phyloP scores from a whole-genome alignment of 2,888 invertebrate species.

The Panorpa germanica region DNA sequence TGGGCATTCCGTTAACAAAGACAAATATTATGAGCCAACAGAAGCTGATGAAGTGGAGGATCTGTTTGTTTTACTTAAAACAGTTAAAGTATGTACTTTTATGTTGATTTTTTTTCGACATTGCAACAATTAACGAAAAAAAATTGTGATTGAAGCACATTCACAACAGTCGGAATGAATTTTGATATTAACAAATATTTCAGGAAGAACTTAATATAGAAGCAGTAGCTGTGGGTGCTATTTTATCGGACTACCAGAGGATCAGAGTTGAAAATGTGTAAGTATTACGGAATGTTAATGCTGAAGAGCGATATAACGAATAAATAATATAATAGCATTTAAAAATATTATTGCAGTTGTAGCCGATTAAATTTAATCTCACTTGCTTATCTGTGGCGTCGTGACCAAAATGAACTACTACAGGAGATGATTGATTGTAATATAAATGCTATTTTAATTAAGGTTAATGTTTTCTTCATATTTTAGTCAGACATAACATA shows the following conservation, averaged over 20 bases:
- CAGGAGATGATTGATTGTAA: slow-evolving; percentile 92
- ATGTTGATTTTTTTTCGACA: slow-evolving; percentile 5
- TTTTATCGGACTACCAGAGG: slow-evolving; percentile 96
- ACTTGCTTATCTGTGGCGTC: slow-evolving; percentile 88
- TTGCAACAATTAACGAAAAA: neutral
- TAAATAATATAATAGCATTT: slow-evolving; percentile 6
- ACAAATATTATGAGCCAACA: slow-evolving; percentile 60
- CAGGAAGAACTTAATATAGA: slow-evolving; percentile 58
- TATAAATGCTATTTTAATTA: slow-evolving; percentile 88
- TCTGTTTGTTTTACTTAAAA: slow-evolving; percentile 58
- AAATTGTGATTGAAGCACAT: slow-evolving; percentile 5
- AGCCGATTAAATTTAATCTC: slow-evolving; percentile 72
- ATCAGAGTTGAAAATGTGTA: slow-evolving; percentile 95
- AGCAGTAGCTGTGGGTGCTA: slow-evolving; percentile 94
- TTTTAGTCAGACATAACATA: neutral
- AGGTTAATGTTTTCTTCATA: slow-evolving; percentile 38
- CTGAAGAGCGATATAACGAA: neutral
- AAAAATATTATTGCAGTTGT: slow-evolving; percentile 44
- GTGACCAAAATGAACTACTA: slow-evolving; percentile 84
- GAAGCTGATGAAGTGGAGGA: slow-evolving; percentile 95
- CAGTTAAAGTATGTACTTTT: slow-evolving; percentile 15
- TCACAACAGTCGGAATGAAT: slow-evolving; percentile 2
- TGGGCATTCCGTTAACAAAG: slow-evolving; percentile 65
- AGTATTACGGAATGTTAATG: slow-evolving; percentile 24
- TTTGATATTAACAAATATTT: slow-evolving; percentile 17